phyloP scores from a whole-genome alignment of 2,797 vertebrate genomes.

The Chiroxiphia lanceolata region DNA sequence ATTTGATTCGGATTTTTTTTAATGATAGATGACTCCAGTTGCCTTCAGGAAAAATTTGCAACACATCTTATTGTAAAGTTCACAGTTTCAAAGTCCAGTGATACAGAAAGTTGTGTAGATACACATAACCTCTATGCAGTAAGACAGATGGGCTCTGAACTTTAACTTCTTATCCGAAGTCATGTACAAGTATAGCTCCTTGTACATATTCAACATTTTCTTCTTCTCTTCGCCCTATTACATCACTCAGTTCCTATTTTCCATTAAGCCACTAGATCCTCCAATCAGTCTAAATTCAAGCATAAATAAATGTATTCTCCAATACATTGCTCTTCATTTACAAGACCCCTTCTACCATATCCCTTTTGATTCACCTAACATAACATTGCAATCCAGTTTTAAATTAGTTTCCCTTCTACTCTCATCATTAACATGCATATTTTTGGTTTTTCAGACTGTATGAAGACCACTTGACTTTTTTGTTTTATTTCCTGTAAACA shows the following conservation, averaged over 20 bases:
- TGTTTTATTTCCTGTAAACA: not conserved
- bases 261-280: not conserved
- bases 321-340: not conserved
- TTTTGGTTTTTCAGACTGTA: not conserved
- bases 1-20: not conserved
- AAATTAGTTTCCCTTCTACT: not conserved
- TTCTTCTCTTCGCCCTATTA: not conserved
- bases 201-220: not conserved
- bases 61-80: not conserved
- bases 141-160: not conserved
- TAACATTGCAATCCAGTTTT: not conserved
- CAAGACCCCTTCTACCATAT: not conserved
- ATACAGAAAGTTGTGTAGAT: not conserved
- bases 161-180: not conserved
- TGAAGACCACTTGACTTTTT: not conserved
- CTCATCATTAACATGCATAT: not conserved
- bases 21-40: not conserved
- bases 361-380: not conserved
- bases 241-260: not conserved
- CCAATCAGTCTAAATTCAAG: not conserved
- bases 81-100: not conserved
- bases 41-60: not conserved
- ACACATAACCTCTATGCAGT: not conserved
- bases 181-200: not conserved
- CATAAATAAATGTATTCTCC: not conserved